phyloP scores from a whole-genome alignment of 2,797 vertebrate species.

The Gambusia yucatana region DNA sequence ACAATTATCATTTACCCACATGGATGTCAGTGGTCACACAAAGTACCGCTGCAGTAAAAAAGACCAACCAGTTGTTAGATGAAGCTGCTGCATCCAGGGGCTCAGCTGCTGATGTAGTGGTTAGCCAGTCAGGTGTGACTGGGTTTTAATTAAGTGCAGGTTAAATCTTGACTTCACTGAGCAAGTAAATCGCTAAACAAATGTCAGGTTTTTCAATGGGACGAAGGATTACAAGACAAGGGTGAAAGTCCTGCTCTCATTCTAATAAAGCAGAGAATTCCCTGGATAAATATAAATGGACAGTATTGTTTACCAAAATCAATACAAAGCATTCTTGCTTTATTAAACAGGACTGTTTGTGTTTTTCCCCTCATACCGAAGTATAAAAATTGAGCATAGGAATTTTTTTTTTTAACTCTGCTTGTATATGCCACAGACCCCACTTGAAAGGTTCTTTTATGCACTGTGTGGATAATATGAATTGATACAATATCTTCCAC shows the following conservation, averaged over 20 bases:
- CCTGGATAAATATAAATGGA: slow-evolving; percentile 28
- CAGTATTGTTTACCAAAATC: slow-evolving; percentile 20
- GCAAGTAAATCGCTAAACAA: slow-evolving; percentile 45
- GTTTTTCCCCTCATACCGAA: neutral
- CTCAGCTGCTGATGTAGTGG: slow-evolving; percentile 48
- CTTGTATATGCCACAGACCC: neutral
- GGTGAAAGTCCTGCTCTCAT: neutral
- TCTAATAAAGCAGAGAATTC: slow-evolving; percentile 38
- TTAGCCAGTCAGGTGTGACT: slow-evolving; percentile 49
- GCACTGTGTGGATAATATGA: neutral
- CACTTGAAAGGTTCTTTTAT: neutral
- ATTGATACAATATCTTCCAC: slow-evolving; percentile 4
- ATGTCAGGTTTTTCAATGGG: slow-evolving; percentile 44
- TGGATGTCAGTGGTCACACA: slow-evolving; percentile 19
- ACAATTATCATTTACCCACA: slow-evolving; percentile 30
- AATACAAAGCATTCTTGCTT: neutral
- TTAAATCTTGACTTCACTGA: slow-evolving; percentile 44
- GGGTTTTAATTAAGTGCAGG: slow-evolving; percentile 61
- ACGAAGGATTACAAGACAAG: slow-evolving; percentile 16
- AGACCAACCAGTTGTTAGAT: slow-evolving; percentile 40
- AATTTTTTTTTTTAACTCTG: neutral
- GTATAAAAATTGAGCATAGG: neutral
- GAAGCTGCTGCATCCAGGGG: slow-evolving; percentile 30
- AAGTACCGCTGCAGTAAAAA: slow-evolving; percentile 26
- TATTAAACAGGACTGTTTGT: neutral